Evolutionary conservation across 1,140 invertebrate species (phyloP), one percentile per base, ranked within the genome.

Genomic region (Diorhabda sublineata): DNA sequence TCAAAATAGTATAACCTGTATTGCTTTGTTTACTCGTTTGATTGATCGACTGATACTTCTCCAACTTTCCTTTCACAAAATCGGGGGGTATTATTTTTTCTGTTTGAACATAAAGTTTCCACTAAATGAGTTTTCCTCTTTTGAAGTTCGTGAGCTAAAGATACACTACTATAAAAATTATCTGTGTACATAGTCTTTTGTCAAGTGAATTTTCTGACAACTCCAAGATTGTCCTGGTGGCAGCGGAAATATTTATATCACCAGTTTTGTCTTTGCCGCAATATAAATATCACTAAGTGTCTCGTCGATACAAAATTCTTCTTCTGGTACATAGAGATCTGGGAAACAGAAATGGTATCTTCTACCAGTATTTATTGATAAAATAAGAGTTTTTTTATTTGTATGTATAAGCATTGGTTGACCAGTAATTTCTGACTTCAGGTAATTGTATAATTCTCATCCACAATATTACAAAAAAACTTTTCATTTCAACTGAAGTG

Each of bases 71-170:
- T 71, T 78, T 73, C 26, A 81, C 78, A 56, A 81, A 26, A 26
- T 26, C 26, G 26, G 26, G 26, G 26, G 26, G 26, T 0, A 26
- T 26, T 75, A 71, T 73, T 70, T 73, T 78, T 80, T 67, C 77
- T 69, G 69, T 81, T 82, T 65, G 73, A 74, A 47, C 76, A 68
- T 64, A 84, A 57, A 70, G 82, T 85, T 66, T 83, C 81, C 69
- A 82, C 75, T 5, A 81, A 73, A 79, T 85, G 81, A 5, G 79
- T 85, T 68, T 84, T 74, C 67, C 77, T 77, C 43, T 77, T 61
- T 65, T 83, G 68, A 70, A 83, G 73, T 71, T 75, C 71, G 64
- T 81, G 66, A 64, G 81, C 80, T 68, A 84, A 73, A 62, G 77
- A 42, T 66, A 83, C 72, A 73, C 81, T 82, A 45, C 75, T 80